Conservation (phyloP, 2,797 vertebrate genomes). For the Chelon auratus region DNA sequence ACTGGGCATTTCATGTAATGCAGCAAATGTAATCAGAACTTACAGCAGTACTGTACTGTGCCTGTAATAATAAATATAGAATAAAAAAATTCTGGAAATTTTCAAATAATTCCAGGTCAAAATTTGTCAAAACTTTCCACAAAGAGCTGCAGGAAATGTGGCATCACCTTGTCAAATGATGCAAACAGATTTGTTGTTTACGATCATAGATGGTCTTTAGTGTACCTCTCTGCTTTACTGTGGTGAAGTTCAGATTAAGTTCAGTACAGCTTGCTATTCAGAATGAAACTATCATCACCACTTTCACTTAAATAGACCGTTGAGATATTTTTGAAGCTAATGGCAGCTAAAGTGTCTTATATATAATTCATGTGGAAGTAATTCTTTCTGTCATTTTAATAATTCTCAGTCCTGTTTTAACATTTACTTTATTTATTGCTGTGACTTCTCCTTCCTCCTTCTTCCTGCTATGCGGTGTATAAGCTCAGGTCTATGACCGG, state of each 20-base stretch:
- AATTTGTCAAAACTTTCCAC: not conserved
- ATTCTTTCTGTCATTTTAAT: conserved; percentile 14
- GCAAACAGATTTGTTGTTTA: not conserved
- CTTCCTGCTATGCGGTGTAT: not conserved
- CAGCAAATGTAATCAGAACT: too few relatives aligned
- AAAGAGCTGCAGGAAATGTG: not conserved
- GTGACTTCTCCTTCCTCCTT: not conserved
- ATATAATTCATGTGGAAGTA: conserved; percentile 32
- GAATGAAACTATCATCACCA: conserved; percentile 8
- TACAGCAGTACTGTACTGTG: too few relatives aligned
- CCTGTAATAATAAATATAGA: too few relatives aligned
- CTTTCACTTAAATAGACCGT: conserved; percentile 7
- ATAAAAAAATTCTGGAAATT: too few relatives aligned
- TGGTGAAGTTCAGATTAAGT: conserved; percentile 15
- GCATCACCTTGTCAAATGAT: not conserved
- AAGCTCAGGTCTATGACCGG: conserved; percentile 7
- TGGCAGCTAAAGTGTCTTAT: conserved; percentile 5
- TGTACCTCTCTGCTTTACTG: not conserved
- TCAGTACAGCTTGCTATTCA: not conserved
- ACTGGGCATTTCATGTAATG: too few relatives aligned
- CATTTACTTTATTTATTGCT: conserved; percentile 2
- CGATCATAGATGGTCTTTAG: not conserved
- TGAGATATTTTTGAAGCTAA: conserved; percentile 10
- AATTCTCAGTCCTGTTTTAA: conserved; percentile 14
- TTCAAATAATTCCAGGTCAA: not conserved